phyloP scores from a whole-genome alignment of 2,888 invertebrate species.

The Trachelus stipa region DNA sequence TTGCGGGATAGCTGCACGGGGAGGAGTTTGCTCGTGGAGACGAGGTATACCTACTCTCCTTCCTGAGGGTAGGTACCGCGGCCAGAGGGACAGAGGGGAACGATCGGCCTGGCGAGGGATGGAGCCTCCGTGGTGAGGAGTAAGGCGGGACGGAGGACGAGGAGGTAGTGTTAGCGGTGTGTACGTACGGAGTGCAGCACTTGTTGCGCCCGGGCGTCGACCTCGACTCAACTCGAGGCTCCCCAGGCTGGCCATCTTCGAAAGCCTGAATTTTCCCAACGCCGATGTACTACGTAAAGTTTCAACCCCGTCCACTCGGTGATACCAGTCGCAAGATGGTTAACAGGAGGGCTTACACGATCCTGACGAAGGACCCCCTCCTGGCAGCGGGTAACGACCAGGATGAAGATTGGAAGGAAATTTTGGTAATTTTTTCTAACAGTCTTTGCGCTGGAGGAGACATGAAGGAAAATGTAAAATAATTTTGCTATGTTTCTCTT shows the following conservation, averaged over 20 bases:
- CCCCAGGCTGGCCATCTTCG: slow-evolving; percentile 28
- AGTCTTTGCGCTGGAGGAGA: too few relatives aligned
- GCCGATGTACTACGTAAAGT: neutral
- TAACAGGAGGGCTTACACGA: too few relatives aligned
- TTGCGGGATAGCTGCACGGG: slow-evolving; percentile 1
- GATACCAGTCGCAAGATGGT: too few relatives aligned
- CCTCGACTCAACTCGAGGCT: slow-evolving; percentile 60
- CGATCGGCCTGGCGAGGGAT: slow-evolving; percentile 4
- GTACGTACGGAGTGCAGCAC: slow-evolving; percentile 61
- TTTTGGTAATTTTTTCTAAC: too few relatives aligned
- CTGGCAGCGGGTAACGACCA: too few relatives aligned
- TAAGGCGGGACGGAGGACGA: slow-evolving; percentile 23
- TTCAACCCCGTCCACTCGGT: too few relatives aligned
- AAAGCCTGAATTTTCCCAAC: slow-evolving; percentile 8
- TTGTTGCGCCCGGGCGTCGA: slow-evolving; percentile 67
- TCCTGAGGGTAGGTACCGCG: slow-evolving; percentile 23
- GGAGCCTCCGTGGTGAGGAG: slow-evolving; percentile 14
- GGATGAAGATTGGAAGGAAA: too few relatives aligned
- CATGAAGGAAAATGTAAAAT: too few relatives aligned
- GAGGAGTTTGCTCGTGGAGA: neutral
- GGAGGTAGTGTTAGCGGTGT: slow-evolving; percentile 45
- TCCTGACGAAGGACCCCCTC: too few relatives aligned
- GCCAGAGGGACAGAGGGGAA: slow-evolving; percentile 23
- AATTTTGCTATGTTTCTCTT: too few relatives aligned
- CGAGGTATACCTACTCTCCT: neutral